Percentiles rank a stretch among this genome's conserved stretches.
phyloP scores from a whole-genome alignment of 2,888 invertebrate genomes.

The Epicampocera succincta region DNA sequence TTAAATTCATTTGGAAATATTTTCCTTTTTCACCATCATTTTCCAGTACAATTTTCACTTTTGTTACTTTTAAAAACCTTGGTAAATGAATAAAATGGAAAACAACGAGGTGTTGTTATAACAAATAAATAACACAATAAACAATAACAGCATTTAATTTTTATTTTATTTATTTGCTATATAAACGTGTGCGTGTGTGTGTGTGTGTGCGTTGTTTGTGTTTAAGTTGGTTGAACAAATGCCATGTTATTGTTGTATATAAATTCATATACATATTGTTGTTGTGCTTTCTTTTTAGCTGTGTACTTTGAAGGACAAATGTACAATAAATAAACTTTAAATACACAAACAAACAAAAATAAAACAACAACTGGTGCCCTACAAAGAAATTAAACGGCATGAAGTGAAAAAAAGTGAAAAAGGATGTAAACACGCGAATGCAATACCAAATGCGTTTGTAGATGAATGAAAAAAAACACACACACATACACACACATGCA shows the following conservation, averaged over 20 bases:
- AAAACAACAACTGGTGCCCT: constrained; percentile 20
- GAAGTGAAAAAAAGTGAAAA: constrained; percentile 53
- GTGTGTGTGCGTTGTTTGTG: constrained; percentile 24
- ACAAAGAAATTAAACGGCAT: constrained; percentile 46
- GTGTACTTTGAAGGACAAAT: constrained; percentile 59
- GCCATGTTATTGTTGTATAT: not conserved
- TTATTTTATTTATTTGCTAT: constrained; percentile 40
- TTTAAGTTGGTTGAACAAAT: constrained; percentile 42
- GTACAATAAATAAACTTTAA: constrained; percentile 68
- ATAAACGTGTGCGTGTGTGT: not conserved
- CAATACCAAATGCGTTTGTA: constrained; percentile 62
- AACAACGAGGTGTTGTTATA: constrained; percentile 40
- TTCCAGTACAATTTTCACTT: constrained; percentile 1
- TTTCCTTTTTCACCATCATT: not conserved
- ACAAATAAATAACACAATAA: constrained; percentile 37
- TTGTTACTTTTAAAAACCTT: constrained; percentile 1
- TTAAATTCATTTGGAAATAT: not conserved
- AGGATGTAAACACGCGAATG: constrained; percentile 65
- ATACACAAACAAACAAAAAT: constrained; percentile 27
- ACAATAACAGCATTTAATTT: constrained; percentile 23
- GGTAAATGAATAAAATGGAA: constrained; percentile 21
- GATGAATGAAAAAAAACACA: constrained; percentile 27
- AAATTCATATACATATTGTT: constrained; percentile 4
- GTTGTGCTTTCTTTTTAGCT: constrained; percentile 11
- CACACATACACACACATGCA: not conserved